Conservation (phyloP, 2,113 vertebrate species). For the Salminus brasiliensis region DNA sequence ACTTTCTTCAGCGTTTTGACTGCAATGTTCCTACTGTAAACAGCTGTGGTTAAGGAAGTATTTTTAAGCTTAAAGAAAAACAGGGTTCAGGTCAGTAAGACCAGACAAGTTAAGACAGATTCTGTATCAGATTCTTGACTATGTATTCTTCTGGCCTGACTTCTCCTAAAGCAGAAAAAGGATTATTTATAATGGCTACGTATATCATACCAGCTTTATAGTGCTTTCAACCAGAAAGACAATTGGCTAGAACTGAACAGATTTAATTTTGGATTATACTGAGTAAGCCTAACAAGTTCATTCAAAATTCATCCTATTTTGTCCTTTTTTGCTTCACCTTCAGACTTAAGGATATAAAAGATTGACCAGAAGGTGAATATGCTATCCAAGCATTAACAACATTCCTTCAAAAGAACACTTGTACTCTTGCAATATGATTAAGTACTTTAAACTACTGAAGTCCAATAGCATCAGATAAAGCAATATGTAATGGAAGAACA, state of each 20-base stretch:
- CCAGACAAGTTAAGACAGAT: background rate
- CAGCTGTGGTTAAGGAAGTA: background rate
- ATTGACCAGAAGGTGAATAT: background rate
- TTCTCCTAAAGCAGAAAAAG: background rate
- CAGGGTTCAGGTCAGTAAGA: background rate
- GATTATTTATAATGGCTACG: slow-evolving; percentile 5
- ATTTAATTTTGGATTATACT: background rate
- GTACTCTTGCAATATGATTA: slow-evolving; percentile 14
- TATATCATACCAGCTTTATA: background rate
- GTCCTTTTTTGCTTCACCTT: background rate
- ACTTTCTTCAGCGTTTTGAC: background rate
- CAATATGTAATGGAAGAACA: slow-evolving; percentile 24
- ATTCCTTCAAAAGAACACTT: background rate
- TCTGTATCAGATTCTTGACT: slow-evolving; percentile 8
- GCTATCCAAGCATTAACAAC: background rate
- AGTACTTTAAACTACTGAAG: slow-evolving; percentile 35
- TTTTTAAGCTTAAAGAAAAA: slow-evolving; percentile 10
- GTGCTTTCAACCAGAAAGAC: background rate
- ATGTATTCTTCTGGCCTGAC: background rate
- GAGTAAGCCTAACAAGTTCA: background rate
- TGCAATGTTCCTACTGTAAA: background rate
- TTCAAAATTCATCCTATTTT: background rate
- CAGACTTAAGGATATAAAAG: background rate
- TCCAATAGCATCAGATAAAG: slow-evolving; percentile 22
- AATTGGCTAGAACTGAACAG: background rate